A percentile compares a stretch with the other conserved stretches of the same genome.
Conservation (phyloP, 2,113 vertebrate genomes). For the Phaethornis superciliosus region DNA sequence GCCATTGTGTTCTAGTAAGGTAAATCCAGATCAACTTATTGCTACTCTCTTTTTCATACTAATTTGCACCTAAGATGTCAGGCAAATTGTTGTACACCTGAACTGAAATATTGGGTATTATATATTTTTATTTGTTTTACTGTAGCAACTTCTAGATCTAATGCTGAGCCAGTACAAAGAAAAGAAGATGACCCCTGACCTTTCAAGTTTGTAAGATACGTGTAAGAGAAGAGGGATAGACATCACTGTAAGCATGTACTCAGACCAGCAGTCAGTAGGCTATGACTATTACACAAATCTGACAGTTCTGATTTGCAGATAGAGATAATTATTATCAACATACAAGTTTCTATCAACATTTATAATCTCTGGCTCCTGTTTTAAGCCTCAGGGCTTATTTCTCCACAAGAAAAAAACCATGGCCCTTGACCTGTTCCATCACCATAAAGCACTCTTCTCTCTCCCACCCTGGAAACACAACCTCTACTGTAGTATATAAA, state of each 20-base stretch:
- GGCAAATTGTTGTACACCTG: background rate
- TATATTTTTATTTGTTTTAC: background rate
- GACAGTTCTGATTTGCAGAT: background rate
- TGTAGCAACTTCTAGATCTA: background rate
- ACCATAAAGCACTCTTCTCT: background rate
- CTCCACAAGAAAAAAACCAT: background rate
- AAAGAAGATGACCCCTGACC: background rate
- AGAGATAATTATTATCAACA: constrained; percentile 9
- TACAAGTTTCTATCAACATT: background rate
- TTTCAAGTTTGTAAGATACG: background rate
- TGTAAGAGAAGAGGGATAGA: background rate
- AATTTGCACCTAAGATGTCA: background rate
- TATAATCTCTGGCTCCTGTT: background rate
- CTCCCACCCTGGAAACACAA: background rate
- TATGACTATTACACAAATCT: background rate
- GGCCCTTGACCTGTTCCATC: background rate
- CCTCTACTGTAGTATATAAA: background rate
- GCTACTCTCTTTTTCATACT: background rate
- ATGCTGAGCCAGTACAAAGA: background rate
- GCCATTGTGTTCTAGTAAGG: background rate
- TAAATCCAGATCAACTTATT: background rate
- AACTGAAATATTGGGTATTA: background rate
- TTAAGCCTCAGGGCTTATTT: background rate
- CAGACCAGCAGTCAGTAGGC: background rate
- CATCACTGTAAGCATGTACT: background rate